Evolutionary conservation across 2,888 invertebrate genomes (phyloP).

Genomic region (Adelognathus sp.): DNA sequence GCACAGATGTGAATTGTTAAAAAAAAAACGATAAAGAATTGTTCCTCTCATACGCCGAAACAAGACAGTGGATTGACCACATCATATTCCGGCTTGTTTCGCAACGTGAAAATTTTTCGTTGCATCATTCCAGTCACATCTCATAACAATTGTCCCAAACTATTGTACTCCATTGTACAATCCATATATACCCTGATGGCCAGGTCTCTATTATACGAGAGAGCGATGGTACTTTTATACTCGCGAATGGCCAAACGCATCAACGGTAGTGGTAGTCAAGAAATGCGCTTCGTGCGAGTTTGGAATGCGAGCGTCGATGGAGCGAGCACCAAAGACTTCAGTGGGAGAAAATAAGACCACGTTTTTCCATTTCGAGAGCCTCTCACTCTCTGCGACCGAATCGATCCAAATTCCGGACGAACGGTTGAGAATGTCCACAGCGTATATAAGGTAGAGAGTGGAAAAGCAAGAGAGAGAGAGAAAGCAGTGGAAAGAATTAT

Average conservation of each 20-base stretch:
- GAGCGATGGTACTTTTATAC: not conserved
- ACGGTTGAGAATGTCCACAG: conserved; percentile 50
- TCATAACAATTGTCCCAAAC: conserved; percentile 29
- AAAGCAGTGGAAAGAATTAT: conserved; percentile 28
- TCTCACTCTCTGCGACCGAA: conserved; percentile 41
- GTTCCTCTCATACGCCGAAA: conserved; percentile 35
- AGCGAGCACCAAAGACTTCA: not conserved
- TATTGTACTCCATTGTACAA: conserved; percentile 38
- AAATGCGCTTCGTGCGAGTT: conserved; percentile 1
- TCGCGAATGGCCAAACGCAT: not conserved
- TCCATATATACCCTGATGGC: conserved; percentile 20
- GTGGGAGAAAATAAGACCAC: not conserved
- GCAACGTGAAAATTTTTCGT: conserved; percentile 16
- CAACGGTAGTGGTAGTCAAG: not conserved
- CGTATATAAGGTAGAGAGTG: conserved; percentile 9
- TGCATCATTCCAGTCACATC: not conserved
- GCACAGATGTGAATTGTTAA: no score
- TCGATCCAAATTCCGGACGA: conserved; percentile 46
- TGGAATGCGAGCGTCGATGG: not conserved
- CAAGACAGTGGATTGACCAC: conserved; percentile 8
- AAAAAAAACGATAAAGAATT: no score
- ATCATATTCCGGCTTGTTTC: not conserved
- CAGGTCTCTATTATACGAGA: not conserved
- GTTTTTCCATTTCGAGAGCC: conserved; percentile 30
- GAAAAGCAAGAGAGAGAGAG: conserved; percentile 36